Percentiles rank a stretch among this genome's conserved stretches.
These are phyloP conservation scores for Pachliopta kotzebuea DNA, from an alignment of 2,888 invertebrate species.

Conservation along the genomic window DNA sequence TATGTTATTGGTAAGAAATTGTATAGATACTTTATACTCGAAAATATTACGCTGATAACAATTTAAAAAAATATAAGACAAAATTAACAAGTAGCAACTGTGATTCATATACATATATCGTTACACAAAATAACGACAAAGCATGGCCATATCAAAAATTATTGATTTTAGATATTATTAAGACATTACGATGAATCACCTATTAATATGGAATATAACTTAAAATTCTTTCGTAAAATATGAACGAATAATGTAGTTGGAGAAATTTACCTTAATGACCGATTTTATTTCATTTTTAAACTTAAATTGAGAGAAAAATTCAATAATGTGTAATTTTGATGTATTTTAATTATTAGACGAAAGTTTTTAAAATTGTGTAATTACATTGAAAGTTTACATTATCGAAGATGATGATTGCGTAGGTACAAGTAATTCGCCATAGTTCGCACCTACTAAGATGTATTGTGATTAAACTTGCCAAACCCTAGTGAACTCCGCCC, in stretches of 20 bases:
- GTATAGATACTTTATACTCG: conserved; percentile 69
- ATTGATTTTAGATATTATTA: conserved; percentile 66
- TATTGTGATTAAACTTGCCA: conserved; percentile 35
- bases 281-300: background rate
- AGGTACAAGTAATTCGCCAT: conserved; percentile 23
- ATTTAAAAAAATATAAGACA: conserved; percentile 52
- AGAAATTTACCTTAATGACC: too few species aligned
- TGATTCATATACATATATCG: conserved; percentile 76
- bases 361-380: conserved; percentile 3
- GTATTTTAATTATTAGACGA: background rate
- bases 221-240: conserved; percentile 46
- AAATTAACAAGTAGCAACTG: conserved; percentile 67
- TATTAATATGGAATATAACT: conserved; percentile 43
- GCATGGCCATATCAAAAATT: conserved; percentile 77
- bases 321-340: background rate
- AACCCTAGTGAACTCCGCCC: conserved; percentile 34
- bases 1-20: conserved; percentile 72
- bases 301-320: background rate
- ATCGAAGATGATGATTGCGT: conserved; percentile 6
- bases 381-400: background rate
- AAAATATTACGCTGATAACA: conserved; percentile 56
- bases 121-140: conserved; percentile 63
- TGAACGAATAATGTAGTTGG: background rate
- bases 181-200: conserved; percentile 43
- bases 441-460: conserved; percentile 26